Evolutionary conservation across 2,113 vertebrate genomes (phyloP), one percentile per base, ranked within the genome.

Genomic region (Strix uralensis): DNA sequence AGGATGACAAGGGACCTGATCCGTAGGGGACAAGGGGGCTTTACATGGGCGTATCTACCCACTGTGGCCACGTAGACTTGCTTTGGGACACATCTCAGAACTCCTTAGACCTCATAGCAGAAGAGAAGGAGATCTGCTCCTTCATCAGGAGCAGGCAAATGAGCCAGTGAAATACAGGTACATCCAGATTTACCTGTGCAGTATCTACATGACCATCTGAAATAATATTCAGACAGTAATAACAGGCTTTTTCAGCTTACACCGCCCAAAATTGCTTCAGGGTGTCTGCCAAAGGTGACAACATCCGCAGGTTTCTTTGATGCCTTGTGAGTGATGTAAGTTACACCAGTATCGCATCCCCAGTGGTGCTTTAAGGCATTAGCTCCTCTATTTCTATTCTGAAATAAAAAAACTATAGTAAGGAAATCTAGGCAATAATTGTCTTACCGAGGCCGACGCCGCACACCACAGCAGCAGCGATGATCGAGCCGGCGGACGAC

Each of bases 401-500:
- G 23, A 40, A 66, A 71, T 7, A 20, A 57, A 16, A 58, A 51
- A 42, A 6, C 10, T 5, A 14, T 0, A 7, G 6, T 2, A 22
- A 70, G 66, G 29, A 78, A 42, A n/a, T 5, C 4, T 7, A 38
- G 34, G 22, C 9, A 54, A 14, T 12, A 16, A 4, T 3, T 20
- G 6, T 30, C 98, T 98, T 97, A 99, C 98, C 97, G 2, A 98
- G 84, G 72, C 94, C 91, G 2, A 98, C 40, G 30, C 97, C 97
- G 8, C 98, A 99, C 34, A 98, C 98, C 6, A 99, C 98, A 2
- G 98, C 98, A 0, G 98, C 98, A 1, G 99, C 99, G 2, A 98
- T 98, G 66, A 99, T 92, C 10, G 99, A 98, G 3, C 99, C 98
- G 0, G 98, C 98, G 0, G 98, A 99, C 0, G 98, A 98, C 5